These are phyloP conservation scores for rat (Rattus norvegicus) DNA, from an alignment of 2,113 vertebrate genomes.

Conservation along the genomic window GRCr8 NC_086022.1:58885001-58885500, in stretches of 20 bases:
- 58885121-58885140: background rate
- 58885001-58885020: background rate
- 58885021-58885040: background rate
- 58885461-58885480: background rate
- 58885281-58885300: background rate
- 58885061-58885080: background rate
- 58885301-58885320: background rate
- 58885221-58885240: background rate
- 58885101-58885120: background rate
- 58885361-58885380: background rate
- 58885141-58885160: background rate
- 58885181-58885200: background rate
- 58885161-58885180: background rate
- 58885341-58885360: background rate
- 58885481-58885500: background rate
- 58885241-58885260: background rate
- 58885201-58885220: background rate
- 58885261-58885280: background rate
- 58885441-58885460: background rate
- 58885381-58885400: background rate
- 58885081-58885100: background rate
- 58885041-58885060: background rate
- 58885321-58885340: background rate
- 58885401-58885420: background rate
- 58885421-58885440: background rate